Conservation (phyloP, 2,888 invertebrate genomes). For the Andrena flavipes region DNA sequence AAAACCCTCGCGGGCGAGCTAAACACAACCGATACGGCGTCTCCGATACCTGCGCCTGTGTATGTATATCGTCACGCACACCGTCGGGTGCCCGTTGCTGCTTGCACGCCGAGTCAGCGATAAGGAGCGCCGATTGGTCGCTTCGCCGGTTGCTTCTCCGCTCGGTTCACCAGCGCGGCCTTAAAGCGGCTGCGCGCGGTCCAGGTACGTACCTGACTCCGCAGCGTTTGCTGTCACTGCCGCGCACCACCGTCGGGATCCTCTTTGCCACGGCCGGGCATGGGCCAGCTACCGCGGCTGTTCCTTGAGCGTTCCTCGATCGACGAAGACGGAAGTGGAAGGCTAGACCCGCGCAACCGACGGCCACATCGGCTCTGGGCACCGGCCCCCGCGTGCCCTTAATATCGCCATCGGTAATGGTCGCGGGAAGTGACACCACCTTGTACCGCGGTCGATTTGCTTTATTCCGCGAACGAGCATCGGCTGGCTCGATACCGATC, state of each 20-base stretch:
- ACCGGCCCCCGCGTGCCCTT: slow-evolving; percentile 24
- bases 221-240: slow-evolving; percentile 56
- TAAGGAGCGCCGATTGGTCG: slow-evolving; percentile 43
- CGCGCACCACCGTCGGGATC: slow-evolving; percentile 34
- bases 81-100: neutral
- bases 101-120: slow-evolving; percentile 32
- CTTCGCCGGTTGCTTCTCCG: slow-evolving; percentile 56
- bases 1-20: slow-evolving; percentile 28
- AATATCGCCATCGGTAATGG: slow-evolving; percentile 36
- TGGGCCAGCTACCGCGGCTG: slow-evolving; percentile 14
- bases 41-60: slow-evolving; percentile 8
- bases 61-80: slow-evolving; percentile 5
- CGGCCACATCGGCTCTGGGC: neutral
- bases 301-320: slow-evolving; percentile 47
- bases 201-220: slow-evolving; percentile 54
- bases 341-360: slow-evolving; percentile 4
- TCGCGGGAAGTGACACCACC: slow-evolving; percentile 55
- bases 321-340: slow-evolving; percentile 58
- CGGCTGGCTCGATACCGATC: slow-evolving; percentile 30
- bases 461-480: slow-evolving; percentile 39
- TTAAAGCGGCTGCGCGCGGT: slow-evolving; percentile 52
- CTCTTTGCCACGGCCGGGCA: slow-evolving; percentile 47
- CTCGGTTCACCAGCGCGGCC: slow-evolving; percentile 34
- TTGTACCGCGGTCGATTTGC: slow-evolving; percentile 35
- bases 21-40: slow-evolving; percentile 32